Percentiles rank a stretch among this genome's conserved stretches.
Evolutionary conservation across 1,140 invertebrate species (phyloP).

Genomic region (Armadillidium nasatum): DNA sequence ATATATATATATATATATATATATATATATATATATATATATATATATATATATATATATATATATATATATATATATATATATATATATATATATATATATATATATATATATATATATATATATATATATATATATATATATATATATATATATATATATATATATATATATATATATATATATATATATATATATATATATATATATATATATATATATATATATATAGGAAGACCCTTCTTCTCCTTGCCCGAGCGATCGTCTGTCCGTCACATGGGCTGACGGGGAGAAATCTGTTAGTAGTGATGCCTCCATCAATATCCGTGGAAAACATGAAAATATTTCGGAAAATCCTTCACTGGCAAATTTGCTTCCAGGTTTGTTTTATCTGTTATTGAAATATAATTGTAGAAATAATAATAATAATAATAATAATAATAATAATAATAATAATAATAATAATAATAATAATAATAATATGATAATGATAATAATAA

Average conservation of each 20-base stretch:
- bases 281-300: constrained; percentile 45
- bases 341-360: constrained; percentile 27
- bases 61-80: neutral
- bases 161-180: neutral
- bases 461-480: too few relatives aligned
- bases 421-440: too few relatives aligned
- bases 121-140: constrained; percentile 19
- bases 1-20: constrained; percentile 16
- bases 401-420: too few relatives aligned
- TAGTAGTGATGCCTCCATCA: constrained; percentile 31
- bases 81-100: neutral
- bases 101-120: constrained; percentile 8
- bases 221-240: constrained; percentile 38
- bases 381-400: constrained; percentile 47
- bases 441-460: too few relatives aligned
- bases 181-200: neutral
- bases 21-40: neutral
- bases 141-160: neutral
- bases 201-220: neutral
- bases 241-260: constrained; percentile 42
- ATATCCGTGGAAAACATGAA: constrained; percentile 22
- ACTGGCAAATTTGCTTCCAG: constrained; percentile 43
- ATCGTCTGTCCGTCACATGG: constrained; percentile 43
- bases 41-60: neutral
- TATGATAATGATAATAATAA: too few relatives aligned